phyloP scores from a whole-genome alignment of 2,888 invertebrate species.

The Linnaemya vulpina region DNA sequence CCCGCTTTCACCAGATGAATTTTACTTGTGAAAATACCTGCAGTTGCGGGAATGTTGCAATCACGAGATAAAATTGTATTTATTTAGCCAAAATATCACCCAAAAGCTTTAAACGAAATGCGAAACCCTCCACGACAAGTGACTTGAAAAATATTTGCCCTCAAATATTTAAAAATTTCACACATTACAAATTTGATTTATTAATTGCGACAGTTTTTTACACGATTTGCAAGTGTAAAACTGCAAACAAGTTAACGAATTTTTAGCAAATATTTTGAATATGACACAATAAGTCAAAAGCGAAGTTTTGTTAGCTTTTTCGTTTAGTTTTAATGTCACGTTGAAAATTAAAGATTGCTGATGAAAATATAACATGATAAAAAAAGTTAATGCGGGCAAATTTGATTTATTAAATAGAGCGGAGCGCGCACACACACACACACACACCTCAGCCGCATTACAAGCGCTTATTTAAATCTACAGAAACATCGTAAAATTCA shows the following conservation, averaged over 20 bases:
- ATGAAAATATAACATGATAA: constrained; percentile 19
- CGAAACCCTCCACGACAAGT: too few relatives aligned
- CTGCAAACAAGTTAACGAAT: constrained; percentile 37
- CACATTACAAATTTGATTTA: constrained; percentile 12
- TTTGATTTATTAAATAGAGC: constrained; percentile 62
- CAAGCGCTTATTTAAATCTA: background rate
- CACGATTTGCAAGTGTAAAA: too few relatives aligned
- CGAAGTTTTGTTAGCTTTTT: constrained; percentile 8
- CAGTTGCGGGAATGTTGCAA: too few relatives aligned
- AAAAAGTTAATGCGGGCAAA: constrained; percentile 12
- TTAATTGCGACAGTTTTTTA: background rate
- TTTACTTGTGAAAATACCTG: too few relatives aligned
- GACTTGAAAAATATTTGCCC: too few relatives aligned
- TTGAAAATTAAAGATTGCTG: constrained; percentile 39
- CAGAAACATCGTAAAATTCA: background rate
- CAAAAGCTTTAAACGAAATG: too few relatives aligned
- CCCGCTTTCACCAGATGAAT: too few relatives aligned
- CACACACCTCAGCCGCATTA: background rate
- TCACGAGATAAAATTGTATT: too few relatives aligned
- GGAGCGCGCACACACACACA: background rate
- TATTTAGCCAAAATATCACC: too few relatives aligned
- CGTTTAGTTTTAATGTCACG: background rate
- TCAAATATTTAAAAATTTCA: background rate
- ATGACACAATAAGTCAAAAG: constrained; percentile 34
- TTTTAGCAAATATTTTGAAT: constrained; percentile 17